Conservation (phyloP, 2,888 invertebrate genomes). For the Lepeophtheirus nordmannii region DNA sequence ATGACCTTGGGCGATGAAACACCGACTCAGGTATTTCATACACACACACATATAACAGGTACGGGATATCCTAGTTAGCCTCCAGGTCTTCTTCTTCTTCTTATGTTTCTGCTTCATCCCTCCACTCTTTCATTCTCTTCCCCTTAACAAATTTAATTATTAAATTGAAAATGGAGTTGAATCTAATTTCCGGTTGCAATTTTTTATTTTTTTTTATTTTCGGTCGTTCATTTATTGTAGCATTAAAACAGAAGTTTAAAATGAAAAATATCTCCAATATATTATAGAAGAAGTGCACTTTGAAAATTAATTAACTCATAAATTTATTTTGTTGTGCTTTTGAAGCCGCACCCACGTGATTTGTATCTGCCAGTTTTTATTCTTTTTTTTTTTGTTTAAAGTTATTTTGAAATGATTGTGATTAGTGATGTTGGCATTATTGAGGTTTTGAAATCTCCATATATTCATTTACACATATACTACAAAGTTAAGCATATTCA, state of each 20-base stretch:
- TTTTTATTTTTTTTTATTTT: too few relatives aligned
- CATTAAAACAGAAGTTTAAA: background rate
- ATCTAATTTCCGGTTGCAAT: too few relatives aligned
- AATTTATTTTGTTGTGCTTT: background rate
- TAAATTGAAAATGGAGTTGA: too few relatives aligned
- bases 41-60: background rate
- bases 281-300: slow-evolving; percentile 1
- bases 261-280: background rate
- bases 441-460: too few relatives aligned
- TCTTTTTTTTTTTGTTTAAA: background rate
- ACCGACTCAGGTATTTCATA: slow-evolving; percentile 2
- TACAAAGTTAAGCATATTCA: too few relatives aligned
- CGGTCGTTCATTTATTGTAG: background rate
- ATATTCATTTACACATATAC: too few relatives aligned
- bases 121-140: background rate
- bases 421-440: too few relatives aligned
- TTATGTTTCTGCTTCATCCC: background rate
- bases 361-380: background rate
- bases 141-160: too few relatives aligned
- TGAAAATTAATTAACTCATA: slow-evolving; percentile 2
- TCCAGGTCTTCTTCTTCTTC: background rate
- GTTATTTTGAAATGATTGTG: too few relatives aligned
- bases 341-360: slow-evolving; percentile 6
- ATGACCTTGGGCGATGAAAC: slow-evolving; percentile 1
- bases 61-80: slow-evolving; percentile 5